Conservation (phyloP, 2,888 invertebrate genomes). For the Cephus pulcher region DNA sequence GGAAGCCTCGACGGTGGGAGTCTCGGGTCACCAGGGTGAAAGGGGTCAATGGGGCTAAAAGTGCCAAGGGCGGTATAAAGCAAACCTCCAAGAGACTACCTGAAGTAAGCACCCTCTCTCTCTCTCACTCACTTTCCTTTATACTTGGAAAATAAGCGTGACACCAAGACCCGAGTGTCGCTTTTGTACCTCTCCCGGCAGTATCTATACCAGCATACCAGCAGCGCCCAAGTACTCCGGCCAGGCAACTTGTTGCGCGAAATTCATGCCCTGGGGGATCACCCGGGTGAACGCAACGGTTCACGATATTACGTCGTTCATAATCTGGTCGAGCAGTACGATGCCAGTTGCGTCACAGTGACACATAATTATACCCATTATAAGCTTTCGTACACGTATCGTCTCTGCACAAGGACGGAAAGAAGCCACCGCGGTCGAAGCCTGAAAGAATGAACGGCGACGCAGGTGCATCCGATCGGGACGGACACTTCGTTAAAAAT, state of each 20-base stretch:
- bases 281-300: constrained; percentile 28
- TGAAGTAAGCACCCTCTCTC: not conserved
- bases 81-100: not conserved
- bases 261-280: constrained; percentile 50
- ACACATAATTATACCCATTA: not conserved
- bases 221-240: constrained; percentile 9
- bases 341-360: not conserved
- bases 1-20: not conserved
- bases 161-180: not conserved
- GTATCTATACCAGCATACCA: constrained; percentile 9
- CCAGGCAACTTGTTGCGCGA: constrained; percentile 53
- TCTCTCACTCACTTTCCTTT: not conserved
- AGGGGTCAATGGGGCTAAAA: not conserved
- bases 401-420: not conserved
- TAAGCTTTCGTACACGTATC: not conserved
- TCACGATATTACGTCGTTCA: not conserved
- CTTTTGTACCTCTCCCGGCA: constrained; percentile 33
- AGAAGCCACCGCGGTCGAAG: not conserved
- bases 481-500: constrained; percentile 51
- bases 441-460: not conserved
- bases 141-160: not conserved
- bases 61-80: not conserved
- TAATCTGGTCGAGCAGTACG: not conserved
- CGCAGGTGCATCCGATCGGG: not conserved
- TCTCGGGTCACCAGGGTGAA: not conserved